phyloP scores from a whole-genome alignment of 2,797 vertebrate genomes.

The Hydrolagus colliei region DNA sequence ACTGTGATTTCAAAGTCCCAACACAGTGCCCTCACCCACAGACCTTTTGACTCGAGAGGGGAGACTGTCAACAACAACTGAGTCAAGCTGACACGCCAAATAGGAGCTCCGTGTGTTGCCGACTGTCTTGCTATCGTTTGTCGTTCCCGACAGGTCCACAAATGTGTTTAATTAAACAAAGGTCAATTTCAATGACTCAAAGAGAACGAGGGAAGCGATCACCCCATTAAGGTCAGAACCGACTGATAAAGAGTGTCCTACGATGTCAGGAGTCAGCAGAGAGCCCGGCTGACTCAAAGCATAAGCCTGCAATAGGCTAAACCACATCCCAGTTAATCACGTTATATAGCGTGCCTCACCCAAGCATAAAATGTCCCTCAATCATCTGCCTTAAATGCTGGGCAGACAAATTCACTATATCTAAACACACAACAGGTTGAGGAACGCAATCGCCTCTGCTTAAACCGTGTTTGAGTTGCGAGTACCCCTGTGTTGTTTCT shows the following conservation, averaged over 20 bases:
- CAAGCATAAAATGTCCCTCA: not conserved
- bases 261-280: not conserved
- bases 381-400: slow-evolving; percentile 13
- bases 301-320: not conserved
- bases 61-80: too few relatives aligned
- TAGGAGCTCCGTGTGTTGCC: too few relatives aligned
- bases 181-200: not conserved
- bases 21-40: too few relatives aligned
- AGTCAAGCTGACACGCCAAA: too few relatives aligned
- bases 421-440: not conserved
- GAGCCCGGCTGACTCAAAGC: not conserved
- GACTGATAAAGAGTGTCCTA: not conserved
- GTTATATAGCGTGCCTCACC: not conserved
- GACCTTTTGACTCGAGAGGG: too few relatives aligned
- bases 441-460: not conserved
- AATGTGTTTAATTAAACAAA: not conserved
- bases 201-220: not conserved
- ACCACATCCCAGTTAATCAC: not conserved
- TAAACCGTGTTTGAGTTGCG: slow-evolving; percentile 18
- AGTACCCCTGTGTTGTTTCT: slow-evolving; percentile 5
- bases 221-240: not conserved
- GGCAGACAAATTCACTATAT: not conserved
- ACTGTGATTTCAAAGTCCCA: too few relatives aligned
- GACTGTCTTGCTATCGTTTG: too few relatives aligned
- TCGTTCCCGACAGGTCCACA: too few relatives aligned